phyloP scores from a whole-genome alignment of 2,888 invertebrate species.

The Polymixis flavicincta region DNA sequence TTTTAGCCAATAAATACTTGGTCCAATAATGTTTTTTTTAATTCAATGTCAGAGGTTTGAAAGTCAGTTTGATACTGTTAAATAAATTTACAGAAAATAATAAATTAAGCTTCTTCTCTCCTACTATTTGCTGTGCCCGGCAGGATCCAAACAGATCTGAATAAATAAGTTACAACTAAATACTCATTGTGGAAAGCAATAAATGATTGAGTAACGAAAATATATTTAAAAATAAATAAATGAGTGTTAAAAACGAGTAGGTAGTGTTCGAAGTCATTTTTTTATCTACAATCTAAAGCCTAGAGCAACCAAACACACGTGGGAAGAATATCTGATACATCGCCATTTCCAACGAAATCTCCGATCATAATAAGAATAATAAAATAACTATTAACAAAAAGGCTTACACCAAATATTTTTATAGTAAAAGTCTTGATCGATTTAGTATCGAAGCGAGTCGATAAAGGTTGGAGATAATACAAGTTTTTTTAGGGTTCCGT shows the following conservation, averaged over 20 bases:
- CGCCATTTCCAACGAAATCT: conserved; percentile 46
- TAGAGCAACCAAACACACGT: conserved; percentile 57
- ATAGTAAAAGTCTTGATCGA: conserved; percentile 65
- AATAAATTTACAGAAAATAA: background rate
- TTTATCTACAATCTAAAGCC: conserved; percentile 53
- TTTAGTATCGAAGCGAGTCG: conserved; percentile 60
- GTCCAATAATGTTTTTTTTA: background rate
- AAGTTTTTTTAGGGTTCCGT: conserved; percentile 70
- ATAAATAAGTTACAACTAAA: too few relatives aligned
- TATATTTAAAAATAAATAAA: conserved; percentile 1
- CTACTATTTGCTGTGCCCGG: too few relatives aligned
- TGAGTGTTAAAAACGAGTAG: conserved; percentile 9
- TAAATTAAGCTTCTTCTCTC: background rate
- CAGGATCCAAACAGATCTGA: too few relatives aligned
- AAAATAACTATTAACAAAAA: conserved; percentile 66
- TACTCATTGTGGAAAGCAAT: too few relatives aligned
- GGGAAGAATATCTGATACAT: conserved; percentile 53
- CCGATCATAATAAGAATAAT: conserved; percentile 65
- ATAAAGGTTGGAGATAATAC: conserved; percentile 71
- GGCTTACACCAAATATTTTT: conserved; percentile 67
- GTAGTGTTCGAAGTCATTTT: conserved; percentile 3
- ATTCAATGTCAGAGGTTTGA: background rate
- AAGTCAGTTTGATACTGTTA: background rate
- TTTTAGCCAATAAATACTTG: background rate
- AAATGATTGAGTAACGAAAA: background rate